phyloP scores from a whole-genome alignment of 2,797 vertebrate genomes.

The Tenualosa ilisha region DNA sequence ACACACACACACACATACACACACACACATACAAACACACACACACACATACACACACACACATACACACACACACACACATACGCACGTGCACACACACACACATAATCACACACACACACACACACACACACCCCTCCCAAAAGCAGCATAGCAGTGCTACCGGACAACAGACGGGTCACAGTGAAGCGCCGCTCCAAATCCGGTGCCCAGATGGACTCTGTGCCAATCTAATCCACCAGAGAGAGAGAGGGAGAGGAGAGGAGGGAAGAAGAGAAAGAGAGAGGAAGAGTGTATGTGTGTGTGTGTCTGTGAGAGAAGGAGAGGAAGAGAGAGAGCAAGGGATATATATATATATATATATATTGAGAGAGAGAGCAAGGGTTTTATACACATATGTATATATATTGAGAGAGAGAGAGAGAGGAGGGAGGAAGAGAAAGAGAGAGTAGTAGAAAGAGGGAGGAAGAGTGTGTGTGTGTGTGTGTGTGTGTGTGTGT shows the following conservation, averaged over 20 bases:
- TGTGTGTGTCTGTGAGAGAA: not conserved
- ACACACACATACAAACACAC: too few relatives aligned
- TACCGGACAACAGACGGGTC: constrained; percentile 70
- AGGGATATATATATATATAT: not conserved
- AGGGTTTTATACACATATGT: not conserved
- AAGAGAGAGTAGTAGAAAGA: too few relatives aligned
- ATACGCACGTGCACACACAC: constrained; percentile 10
- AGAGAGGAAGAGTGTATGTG: not conserved
- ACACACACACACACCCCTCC: constrained; percentile 49
- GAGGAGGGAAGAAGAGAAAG: not conserved
- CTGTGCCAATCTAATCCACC: constrained; percentile 68
- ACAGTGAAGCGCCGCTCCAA: constrained; percentile 67
- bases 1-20: too few relatives aligned
- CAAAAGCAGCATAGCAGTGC: constrained; percentile 59
- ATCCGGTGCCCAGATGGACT: constrained; percentile 75
- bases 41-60: too few relatives aligned
- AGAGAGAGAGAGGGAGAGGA: constrained; percentile 21
- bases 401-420: not conserved
- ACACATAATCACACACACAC: constrained; percentile 56
- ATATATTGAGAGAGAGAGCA: not conserved
- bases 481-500: too few relatives aligned
- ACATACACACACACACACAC: too few relatives aligned
- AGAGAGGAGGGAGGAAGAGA: not conserved
- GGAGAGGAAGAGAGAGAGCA: too few relatives aligned
- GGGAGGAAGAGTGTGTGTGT: too few relatives aligned